Evolutionary conservation across 1,140 invertebrate genomes (phyloP).

Genomic region (Ooceraea biroi): DNA sequence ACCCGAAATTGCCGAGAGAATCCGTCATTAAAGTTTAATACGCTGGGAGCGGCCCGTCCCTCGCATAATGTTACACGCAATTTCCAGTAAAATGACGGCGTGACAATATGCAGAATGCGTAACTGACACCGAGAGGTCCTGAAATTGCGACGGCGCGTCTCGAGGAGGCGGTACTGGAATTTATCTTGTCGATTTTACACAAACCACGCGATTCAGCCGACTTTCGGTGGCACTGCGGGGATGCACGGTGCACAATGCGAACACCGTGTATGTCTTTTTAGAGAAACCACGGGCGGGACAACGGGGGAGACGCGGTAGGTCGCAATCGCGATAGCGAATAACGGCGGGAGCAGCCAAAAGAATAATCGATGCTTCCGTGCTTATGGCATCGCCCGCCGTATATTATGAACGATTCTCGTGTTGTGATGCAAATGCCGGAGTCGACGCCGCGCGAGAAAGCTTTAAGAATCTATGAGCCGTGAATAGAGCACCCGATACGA

Average conservation of each 20-base stretch:
- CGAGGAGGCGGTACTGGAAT: constrained; percentile 10
- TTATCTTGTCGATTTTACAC: constrained; percentile 55
- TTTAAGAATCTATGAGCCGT: constrained; percentile 70
- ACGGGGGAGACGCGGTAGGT: too few relatives aligned
- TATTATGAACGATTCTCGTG: constrained; percentile 66
- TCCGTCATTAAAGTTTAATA: constrained; percentile 49
- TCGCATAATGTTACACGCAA: constrained; percentile 58
- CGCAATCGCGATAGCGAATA: constrained; percentile 51
- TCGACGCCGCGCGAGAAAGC: constrained; percentile 62
- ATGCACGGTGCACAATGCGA: constrained; percentile 47
- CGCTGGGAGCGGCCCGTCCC: not conserved
- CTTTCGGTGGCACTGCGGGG: not conserved
- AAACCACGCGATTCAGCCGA: constrained; percentile 19
- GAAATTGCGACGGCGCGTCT: constrained; percentile 34
- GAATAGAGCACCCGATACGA: constrained; percentile 61
- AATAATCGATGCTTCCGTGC: constrained; percentile 63
- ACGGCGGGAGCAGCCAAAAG: constrained; percentile 54
- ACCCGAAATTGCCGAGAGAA: constrained; percentile 15
- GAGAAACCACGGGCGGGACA: not conserved
- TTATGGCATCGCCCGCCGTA: constrained; percentile 58
- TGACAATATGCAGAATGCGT: constrained; percentile 44
- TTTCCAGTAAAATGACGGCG: constrained; percentile 50
- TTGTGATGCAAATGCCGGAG: constrained; percentile 67
- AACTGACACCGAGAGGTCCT: constrained; percentile 17
- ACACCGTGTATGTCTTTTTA: constrained; percentile 52